A percentile compares a stretch with the other conserved stretches of the same genome.
phyloP scores from a whole-genome alignment of 2,888 invertebrate species.

The Limenitis camilla region DNA sequence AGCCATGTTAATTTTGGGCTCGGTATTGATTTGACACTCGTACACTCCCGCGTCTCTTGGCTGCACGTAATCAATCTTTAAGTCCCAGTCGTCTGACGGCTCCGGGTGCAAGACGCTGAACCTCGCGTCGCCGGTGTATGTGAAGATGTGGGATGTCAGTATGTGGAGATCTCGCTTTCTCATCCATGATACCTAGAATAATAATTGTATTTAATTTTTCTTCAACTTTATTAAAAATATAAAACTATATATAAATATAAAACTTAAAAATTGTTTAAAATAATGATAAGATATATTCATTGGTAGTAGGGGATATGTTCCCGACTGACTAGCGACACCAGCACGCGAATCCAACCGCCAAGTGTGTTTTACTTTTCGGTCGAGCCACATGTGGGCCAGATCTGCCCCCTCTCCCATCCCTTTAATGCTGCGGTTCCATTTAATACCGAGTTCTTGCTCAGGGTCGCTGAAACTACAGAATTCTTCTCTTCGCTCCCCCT shows the following conservation, averaged over 20 bases:
- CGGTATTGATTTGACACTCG: slow-evolving; percentile 92
- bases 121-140: slow-evolving; percentile 90
- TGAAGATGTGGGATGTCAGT: slow-evolving; percentile 85
- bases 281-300: too few species aligned
- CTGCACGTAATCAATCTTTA: slow-evolving; percentile 88
- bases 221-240: too few species aligned
- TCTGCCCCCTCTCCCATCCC: too few species aligned
- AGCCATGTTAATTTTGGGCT: slow-evolving; percentile 91
- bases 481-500: too few species aligned
- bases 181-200: slow-evolving; percentile 85
- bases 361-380: too few species aligned
- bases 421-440: too few species aligned
- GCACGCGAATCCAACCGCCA: too few species aligned
- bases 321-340: too few species aligned
- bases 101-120: slow-evolving; percentile 90
- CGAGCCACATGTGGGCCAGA: too few species aligned
- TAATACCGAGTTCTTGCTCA: too few species aligned
- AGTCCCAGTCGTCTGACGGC: slow-evolving; percentile 89
- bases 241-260: background rate
- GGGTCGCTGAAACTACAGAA: too few species aligned
- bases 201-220: background rate
- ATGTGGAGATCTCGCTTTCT: slow-evolving; percentile 88
- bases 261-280: background rate
- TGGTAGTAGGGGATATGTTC: too few species aligned
- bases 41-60: slow-evolving; percentile 88